Base-by-base conservation (phyloP, 2,797 vertebrate genomes). In the Rhinella marina region DNA sequence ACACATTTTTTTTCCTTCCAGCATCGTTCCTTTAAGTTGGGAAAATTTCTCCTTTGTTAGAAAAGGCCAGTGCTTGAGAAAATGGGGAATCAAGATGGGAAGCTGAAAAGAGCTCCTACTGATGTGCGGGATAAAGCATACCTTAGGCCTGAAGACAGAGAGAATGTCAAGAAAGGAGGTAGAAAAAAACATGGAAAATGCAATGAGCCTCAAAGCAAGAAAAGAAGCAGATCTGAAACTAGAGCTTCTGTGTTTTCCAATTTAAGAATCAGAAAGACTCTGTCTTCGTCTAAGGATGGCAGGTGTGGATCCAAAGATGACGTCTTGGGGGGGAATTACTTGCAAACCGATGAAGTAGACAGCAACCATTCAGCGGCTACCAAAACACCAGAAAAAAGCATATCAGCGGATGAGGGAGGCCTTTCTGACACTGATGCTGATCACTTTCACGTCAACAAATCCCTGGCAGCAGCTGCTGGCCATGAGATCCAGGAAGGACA, bases 1-100 rank as follows among this genome's bases (percentile, higher is more conserved):
- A 19, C 19, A 23, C 72, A 9, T 75, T 75, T 21, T 1, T 1
- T 75, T 75, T 48, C 41, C 19, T 48, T 23, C 21, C 19, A 75
- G 17, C 72, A 76, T 76, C 48, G 14, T 32, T 50, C 23, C 16
- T 0, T 72, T 90, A 85, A 83, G 1, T 54, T 4, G 0, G 52
- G 92, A 93, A 64, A 91, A 97, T 98, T 97, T 93, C 95, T 92
- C 97, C 96, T 97, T 90, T 91, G 82, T 83, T 1, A 94, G 92
- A 85, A 93, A 95, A 48, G 93, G 90, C 80, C 94, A 91, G 32
- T 93, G 93, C 90, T 90, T 86, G 80, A 95, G 91, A 93, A 92
- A 92, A 99, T 99, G 98, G 98, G 98, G 82, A 99, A 99, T 92
- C 98, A 99, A 92, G 98, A 99, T 91, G 98, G 96, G 7, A 99